Evolutionary conservation across 1,140 invertebrate species (phyloP), one percentile per base, ranked within the genome.

Genomic region (Penaeus indicus): DNA sequence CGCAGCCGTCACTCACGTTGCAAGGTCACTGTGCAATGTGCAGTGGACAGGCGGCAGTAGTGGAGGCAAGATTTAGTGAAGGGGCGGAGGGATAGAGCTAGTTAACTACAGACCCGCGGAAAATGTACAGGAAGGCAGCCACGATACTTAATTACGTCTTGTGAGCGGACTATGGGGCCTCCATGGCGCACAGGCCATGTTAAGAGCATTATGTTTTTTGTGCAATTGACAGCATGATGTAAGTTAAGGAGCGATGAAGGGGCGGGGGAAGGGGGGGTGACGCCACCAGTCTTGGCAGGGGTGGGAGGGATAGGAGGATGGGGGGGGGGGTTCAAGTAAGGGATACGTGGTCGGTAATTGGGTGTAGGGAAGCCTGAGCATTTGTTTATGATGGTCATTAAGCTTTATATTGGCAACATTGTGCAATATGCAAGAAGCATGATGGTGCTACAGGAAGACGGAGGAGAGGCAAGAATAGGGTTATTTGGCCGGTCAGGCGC

Each of bases 381-480:
- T 86, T 86, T 86, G 85, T 80, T 86, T 86, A 86, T 86, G 77
- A 86, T 80, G 85, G 85, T 77, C 75, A 80, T 86, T 86, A 86
- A 86, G 63, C 69, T 80, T 79, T 79, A 80, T 86, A 86, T 86
- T 86, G 77, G 77, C 61, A 78, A 64, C 78, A 78, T 86, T 22
- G 75, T 86, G 85, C 85, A 79, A 61, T 86, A 86, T 79, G 85
- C 77, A 79, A 61, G 38, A 62, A 54, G 61, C 54, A 64, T 75
- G 85, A 60, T 86, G 85, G 60, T 61, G 60, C 77, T 86, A 22
- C 19, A 38, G 27, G 47, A 63, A 85, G 84, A 85, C 84, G 84
- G 47, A 85, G 27, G 84, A 86, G 85, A 42, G 63, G 77, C 75
- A 27, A 38, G 62, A 75, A 63, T 19, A 27, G 25, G 25, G 83